phyloP scores from a whole-genome alignment of 2,797 vertebrate species.

The Neosalanx taihuensis region DNA sequence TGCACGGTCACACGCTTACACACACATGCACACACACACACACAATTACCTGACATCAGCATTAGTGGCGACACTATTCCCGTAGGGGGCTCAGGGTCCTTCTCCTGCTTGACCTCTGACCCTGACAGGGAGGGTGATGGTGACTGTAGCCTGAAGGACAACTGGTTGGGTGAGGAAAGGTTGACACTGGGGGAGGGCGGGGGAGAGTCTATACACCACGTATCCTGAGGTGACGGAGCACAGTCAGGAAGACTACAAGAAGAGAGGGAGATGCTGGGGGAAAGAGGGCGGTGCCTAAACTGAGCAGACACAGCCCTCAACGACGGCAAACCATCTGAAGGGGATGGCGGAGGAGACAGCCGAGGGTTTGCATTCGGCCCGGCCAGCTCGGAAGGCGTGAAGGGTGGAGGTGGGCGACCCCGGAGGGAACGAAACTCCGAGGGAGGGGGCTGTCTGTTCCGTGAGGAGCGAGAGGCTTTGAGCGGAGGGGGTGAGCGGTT shows the following conservation, averaged over 20 bases:
- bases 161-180: background rate
- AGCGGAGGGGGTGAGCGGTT: constrained; percentile 28
- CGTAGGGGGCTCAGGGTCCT: background rate
- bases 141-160: background rate
- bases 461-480: constrained; percentile 31
- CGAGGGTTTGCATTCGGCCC: background rate
- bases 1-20: constrained; percentile 3
- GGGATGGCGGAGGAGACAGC: constrained; percentile 1
- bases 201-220: constrained; percentile 13
- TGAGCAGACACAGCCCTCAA: constrained; percentile 9
- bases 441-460: background rate
- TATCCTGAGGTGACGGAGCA: constrained; percentile 17
- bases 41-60: constrained; percentile 5
- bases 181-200: constrained; percentile 8
- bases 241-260: constrained; percentile 10
- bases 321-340: constrained; percentile 1
- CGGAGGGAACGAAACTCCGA: too few species aligned
- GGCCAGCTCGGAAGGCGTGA: background rate
- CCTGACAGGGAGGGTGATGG: background rate
- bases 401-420: background rate
- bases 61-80: constrained; percentile 22
- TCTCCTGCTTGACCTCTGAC: constrained; percentile 2
- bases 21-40: background rate
- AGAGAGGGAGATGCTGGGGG: too few species aligned
- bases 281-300: background rate